Base-by-base conservation (phyloP, 2,888 invertebrate genomes). In the Stenoptilia bipunctidactyla region DNA sequence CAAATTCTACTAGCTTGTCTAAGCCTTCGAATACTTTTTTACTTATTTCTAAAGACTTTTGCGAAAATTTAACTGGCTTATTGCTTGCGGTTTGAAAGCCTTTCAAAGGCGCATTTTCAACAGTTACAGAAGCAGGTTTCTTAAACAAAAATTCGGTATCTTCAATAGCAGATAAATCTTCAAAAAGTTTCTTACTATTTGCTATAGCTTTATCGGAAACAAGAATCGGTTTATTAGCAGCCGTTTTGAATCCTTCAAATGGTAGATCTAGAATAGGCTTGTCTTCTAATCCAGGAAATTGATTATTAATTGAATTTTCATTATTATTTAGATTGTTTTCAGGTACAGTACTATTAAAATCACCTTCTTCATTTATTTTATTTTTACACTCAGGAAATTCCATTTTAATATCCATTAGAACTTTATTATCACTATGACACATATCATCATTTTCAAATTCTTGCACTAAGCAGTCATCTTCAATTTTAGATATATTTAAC, bases 191-290 rank as follows among this genome's bases (percentile, higher is more conserved):
- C 46, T 44, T 56, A 14, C 41, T 49, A 15, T 40, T 50, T 4
- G 37, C 12, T n/a, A 73, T 43, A 35, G 62, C 52, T 38, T 61
- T 49, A 45, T 62, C 53, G 2, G 64, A 61, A 20, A 67, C 48
- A 15, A 20, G 15, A 10, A 65, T 46, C 20, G 10, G 10, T 37
- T 60, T 63, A 10, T 61, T 62, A 37, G 50, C 53, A n/a, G 63
- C 66, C 2, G 62, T 65, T 46, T 54, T 45, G 45, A 65, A 66
- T 4, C 58, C 53, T 43, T 44, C 34, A 38, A 51, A 48, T 47
- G 55, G 58, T 38, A 56, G 43, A n/a, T n/a, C n/a, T n/a, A n/a
- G n/a, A n/a, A n/a, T n/a, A n/a, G n/a, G n/a, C n/a, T n/a, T n/a
- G n/a, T n/a, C n/a, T n/a, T n/a, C n/a, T n/a, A n/a, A n/a, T n/a